A percentile compares a stretch with the other conserved stretches of the same genome.
phyloP scores from a whole-genome alignment of 2,113 vertebrate genomes.

The Buteo buteo region DNA sequence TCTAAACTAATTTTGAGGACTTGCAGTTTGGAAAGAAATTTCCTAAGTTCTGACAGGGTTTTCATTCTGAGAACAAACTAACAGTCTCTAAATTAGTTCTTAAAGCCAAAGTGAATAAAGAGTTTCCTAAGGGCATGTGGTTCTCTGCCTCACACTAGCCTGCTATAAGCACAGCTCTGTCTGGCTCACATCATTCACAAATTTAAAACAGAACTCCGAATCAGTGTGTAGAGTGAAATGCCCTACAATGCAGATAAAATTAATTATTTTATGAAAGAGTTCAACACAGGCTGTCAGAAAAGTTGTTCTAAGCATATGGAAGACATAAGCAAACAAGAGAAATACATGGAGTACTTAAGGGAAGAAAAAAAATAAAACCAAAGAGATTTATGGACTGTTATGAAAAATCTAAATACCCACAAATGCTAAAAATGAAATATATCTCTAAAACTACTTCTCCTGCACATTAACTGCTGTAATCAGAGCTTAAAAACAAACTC shows the following conservation, averaged over 20 bases:
- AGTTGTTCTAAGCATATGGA: background rate
- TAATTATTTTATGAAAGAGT: background rate
- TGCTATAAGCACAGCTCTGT: background rate
- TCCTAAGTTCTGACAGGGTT: background rate
- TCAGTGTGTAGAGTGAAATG: background rate
- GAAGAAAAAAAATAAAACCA: background rate
- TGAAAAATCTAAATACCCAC: background rate
- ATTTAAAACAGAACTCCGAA: background rate
- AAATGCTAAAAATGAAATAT: background rate
- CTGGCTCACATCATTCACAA: background rate
- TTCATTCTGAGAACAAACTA: background rate
- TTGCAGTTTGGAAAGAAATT: background rate
- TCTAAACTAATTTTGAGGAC: background rate
- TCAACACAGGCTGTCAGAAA: background rate
- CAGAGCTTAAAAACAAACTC: background rate
- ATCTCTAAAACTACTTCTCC: background rate
- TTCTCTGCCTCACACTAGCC: background rate
- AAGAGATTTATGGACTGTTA: background rate
- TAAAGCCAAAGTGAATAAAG: background rate
- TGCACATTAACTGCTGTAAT: background rate
- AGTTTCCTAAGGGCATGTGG: background rate
- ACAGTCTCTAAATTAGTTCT: background rate
- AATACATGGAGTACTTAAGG: background rate
- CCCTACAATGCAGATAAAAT: background rate
- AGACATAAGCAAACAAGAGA: background rate